Conservation (phyloP, 2,113 vertebrate genomes). For the Cyphomyrus plagiostoma region DNA sequence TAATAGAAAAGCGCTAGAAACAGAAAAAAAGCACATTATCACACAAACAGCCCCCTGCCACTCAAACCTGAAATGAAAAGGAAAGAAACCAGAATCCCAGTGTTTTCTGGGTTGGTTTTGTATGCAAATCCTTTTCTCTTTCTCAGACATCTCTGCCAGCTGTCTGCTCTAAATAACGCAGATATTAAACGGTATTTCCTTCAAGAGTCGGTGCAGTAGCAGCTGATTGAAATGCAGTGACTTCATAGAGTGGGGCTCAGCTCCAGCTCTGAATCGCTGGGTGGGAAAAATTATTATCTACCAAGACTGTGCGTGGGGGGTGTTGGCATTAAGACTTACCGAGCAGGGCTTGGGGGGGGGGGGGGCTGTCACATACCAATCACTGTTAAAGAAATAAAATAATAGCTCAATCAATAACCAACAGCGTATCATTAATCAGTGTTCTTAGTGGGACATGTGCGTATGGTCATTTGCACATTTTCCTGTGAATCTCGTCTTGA, state of each 20-base stretch:
- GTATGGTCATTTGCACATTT: neutral
- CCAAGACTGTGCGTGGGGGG: neutral
- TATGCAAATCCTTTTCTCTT: neutral
- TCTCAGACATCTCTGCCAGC: neutral
- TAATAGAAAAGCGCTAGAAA: neutral
- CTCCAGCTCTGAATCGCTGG: neutral
- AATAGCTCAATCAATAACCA: neutral
- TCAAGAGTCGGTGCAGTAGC: neutral
- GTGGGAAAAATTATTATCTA: neutral
- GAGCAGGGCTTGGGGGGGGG: neutral
- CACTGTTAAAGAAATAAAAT: neutral
- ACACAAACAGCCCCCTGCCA: neutral
- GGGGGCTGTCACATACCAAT: neutral
- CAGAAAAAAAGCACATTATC: neutral
- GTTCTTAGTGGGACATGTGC: neutral
- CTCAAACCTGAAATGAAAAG: neutral
- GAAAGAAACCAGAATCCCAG: neutral
- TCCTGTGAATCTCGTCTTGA: neutral
- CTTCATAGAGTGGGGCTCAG: neutral
- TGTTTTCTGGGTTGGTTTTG: neutral
- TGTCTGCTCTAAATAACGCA: neutral
- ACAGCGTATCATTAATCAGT: neutral
- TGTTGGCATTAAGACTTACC: neutral
- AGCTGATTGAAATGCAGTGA: conserved; percentile 14
- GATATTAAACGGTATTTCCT: conserved; percentile 5